These are phyloP conservation scores for Apotomis capreana DNA, from an alignment of 2,888 invertebrate species.

Conservation along the genomic window DNA sequence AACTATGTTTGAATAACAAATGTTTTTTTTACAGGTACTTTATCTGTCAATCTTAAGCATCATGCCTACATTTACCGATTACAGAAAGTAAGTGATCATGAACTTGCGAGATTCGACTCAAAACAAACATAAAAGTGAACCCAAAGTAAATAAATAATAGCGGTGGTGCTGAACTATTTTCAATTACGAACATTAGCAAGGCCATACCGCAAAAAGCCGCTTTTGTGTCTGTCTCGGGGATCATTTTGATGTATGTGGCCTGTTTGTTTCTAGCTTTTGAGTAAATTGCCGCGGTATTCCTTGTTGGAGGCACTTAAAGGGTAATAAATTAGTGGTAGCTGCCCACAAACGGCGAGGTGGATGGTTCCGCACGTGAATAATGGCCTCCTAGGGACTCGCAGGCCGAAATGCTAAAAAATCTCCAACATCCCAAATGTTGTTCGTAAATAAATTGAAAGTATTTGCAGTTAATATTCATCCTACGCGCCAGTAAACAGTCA, in stretches of 20 bases:
- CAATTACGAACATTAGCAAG: not conserved
- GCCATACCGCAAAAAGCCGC: not conserved
- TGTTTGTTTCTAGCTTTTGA: constrained; percentile 60
- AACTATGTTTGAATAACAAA: too few species aligned
- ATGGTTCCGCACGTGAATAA: constrained; percentile 74
- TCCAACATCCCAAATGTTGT: constrained; percentile 48
- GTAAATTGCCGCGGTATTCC: constrained; percentile 64
- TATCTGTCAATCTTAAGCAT: too few species aligned
- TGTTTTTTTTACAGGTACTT: too few species aligned
- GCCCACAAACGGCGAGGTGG: constrained; percentile 78
- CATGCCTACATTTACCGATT: too few species aligned
- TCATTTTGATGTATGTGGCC: constrained; percentile 34
- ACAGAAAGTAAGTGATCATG: too few species aligned
- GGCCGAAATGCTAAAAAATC: constrained; percentile 53
- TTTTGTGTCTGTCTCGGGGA: not conserved
- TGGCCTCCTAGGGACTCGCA: constrained; percentile 65
- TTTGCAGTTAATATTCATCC: constrained; percentile 34
- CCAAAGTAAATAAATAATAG: too few species aligned
- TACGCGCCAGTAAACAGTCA: constrained; percentile 1
- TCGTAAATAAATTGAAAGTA: constrained; percentile 43
- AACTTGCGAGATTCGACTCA: too few species aligned
- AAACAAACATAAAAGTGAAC: too few species aligned
- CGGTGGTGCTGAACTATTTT: not conserved
- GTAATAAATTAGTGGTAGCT: constrained; percentile 78
- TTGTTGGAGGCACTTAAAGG: constrained; percentile 75